Conservation (phyloP, 2,888 invertebrate species). For the Exocentrus adspersus region DNA sequence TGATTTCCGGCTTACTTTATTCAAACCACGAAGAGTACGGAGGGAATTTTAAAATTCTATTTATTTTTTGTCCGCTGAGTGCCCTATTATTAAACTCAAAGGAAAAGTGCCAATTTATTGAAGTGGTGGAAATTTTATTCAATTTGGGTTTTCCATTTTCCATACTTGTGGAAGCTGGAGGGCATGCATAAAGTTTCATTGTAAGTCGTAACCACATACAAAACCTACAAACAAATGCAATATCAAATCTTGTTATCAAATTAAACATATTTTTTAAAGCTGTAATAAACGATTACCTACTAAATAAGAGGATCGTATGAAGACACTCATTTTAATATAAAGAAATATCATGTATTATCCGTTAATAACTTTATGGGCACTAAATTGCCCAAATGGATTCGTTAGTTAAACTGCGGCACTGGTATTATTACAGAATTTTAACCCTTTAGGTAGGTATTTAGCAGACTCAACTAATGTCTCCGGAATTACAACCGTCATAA, state of each 20-base stretch:
- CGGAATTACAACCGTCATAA: too few species aligned
- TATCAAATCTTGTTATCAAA: not conserved
- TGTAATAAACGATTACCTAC: too few species aligned
- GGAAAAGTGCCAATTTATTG: slow-evolving; percentile 59
- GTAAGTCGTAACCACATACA: slow-evolving; percentile 1
- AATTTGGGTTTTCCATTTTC: slow-evolving; percentile 60
- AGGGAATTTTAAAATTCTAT: slow-evolving; percentile 50
- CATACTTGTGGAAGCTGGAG: slow-evolving; percentile 30
- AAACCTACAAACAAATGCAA: not conserved
- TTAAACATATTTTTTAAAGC: too few species aligned
- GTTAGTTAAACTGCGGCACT: too few species aligned
- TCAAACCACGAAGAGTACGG: slow-evolving; percentile 47
- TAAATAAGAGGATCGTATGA: too few species aligned
- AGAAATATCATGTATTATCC: too few species aligned
- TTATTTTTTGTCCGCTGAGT: slow-evolving; percentile 51
- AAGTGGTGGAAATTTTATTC: slow-evolving; percentile 60
- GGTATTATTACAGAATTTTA: too few species aligned
- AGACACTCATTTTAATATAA: too few species aligned
- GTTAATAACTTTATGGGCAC: too few species aligned
- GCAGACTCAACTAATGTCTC: too few species aligned
- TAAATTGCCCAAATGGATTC: too few species aligned
- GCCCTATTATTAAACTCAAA: slow-evolving; percentile 54
- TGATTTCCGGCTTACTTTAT: slow-evolving; percentile 41
- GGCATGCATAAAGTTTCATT: slow-evolving; percentile 4
- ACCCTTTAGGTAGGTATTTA: too few species aligned